These are phyloP conservation scores for Morus bassanus DNA, from an alignment of 2,797 vertebrate genomes.

Conservation along the genomic window DNA sequence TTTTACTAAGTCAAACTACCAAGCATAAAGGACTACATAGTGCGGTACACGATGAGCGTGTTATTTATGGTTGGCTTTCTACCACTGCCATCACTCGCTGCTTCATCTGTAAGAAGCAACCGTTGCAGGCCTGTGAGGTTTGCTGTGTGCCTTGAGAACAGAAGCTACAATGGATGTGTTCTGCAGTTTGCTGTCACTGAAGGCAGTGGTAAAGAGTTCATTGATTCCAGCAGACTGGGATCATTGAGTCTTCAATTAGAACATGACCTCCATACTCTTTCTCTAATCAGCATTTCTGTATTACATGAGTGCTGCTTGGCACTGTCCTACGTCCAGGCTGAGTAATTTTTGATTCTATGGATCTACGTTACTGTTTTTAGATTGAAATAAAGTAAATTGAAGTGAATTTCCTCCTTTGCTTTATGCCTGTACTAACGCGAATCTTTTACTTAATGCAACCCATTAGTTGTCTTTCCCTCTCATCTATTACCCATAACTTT, in stretches of 20 bases:
- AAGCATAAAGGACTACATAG: accelerated
- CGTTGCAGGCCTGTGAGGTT: accelerated
- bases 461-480: background rate
- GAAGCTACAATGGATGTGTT: background rate
- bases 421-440: background rate
- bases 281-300: background rate
- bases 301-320: background rate
- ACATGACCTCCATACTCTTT: background rate
- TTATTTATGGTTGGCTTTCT: background rate
- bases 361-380: background rate
- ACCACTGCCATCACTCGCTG: accelerated
- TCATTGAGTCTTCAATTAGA: conserved; percentile 33
- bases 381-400: background rate
- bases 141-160: background rate
- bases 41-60: accelerated
- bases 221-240: background rate
- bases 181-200: background rate
- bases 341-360: background rate
- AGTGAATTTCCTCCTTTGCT: background rate
- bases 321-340: background rate
- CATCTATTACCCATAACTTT: background rate
- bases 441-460: background rate
- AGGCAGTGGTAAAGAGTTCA: background rate
- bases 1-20: background rate
- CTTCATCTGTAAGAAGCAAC: background rate